These are phyloP conservation scores for Montipora capricornis DNA, from an alignment of 64 coral and sea anemone species.

Conservation along the genomic window DNA sequence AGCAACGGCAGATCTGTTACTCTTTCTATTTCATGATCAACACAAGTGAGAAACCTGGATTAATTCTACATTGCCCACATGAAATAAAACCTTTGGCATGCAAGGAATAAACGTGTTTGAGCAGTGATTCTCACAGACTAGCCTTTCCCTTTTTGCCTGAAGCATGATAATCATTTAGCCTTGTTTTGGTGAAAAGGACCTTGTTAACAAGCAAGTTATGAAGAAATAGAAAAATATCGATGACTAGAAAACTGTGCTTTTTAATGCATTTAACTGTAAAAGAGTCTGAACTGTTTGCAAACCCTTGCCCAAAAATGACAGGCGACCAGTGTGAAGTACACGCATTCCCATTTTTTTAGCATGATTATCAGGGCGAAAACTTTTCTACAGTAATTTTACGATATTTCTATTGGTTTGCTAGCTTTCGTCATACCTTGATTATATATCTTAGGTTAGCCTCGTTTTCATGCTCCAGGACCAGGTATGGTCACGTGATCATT, in stretches of 20 bases:
- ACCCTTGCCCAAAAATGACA: background rate
- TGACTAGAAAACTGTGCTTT: background rate
- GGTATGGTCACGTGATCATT: no score
- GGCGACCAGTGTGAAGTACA: background rate
- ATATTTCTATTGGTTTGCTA: background rate
- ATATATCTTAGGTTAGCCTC: background rate
- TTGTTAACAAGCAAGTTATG: background rate
- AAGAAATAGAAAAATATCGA: background rate
- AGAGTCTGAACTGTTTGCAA: background rate
- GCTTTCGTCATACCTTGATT: background rate
- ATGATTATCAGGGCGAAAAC: background rate
- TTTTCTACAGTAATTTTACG: background rate
- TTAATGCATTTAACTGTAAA: background rate
- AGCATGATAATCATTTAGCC: background rate
- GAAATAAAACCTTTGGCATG: background rate
- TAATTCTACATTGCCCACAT: slow-evolving; percentile 14
- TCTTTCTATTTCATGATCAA: background rate
- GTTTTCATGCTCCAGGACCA: background rate
- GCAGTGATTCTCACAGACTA: background rate
- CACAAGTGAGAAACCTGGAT: background rate
- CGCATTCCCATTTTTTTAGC: background rate
- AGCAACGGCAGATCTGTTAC: background rate
- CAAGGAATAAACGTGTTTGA: background rate
- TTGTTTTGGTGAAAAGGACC: background rate
- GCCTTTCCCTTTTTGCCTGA: background rate